These are phyloP conservation scores for Caerostris darwini DNA, from an alignment of 1,140 invertebrate species.

Conservation along the genomic window DNA sequence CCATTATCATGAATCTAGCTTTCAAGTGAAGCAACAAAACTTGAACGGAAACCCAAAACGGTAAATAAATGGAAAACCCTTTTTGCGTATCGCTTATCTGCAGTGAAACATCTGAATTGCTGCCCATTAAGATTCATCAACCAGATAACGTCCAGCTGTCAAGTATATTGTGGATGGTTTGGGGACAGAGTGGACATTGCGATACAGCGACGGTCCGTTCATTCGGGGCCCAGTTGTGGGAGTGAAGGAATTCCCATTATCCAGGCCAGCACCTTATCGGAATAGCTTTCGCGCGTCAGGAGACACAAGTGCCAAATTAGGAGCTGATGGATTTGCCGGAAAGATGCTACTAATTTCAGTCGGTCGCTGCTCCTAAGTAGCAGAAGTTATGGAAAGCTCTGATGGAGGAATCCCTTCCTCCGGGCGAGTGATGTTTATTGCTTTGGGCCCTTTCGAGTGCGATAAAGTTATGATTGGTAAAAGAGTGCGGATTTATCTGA, in stretches of 20 bases:
- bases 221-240: slow-evolving; percentile 34
- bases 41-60: neutral
- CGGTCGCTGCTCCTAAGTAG: slow-evolving; percentile 4
- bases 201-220: slow-evolving; percentile 23
- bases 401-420: neutral
- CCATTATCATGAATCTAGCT: neutral
- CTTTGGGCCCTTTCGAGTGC: neutral
- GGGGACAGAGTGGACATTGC: neutral
- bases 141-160: slow-evolving; percentile 44
- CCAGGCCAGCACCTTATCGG: slow-evolving; percentile 57
- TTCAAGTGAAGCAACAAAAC: neutral
- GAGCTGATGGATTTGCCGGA: slow-evolving; percentile 56
- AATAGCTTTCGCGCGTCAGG: slow-evolving; percentile 57
- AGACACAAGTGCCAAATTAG: slow-evolving; percentile 65
- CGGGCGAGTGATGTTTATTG: neutral
- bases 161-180: slow-evolving; percentile 9
- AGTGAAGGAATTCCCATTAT: slow-evolving; percentile 36
- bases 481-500: neutral
- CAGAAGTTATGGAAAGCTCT: slow-evolving; percentile 27
- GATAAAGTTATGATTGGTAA: neutral
- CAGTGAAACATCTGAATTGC: slow-evolving; percentile 10
- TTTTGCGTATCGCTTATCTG: slow-evolving; percentile 27
- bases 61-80: neutral
- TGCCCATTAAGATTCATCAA: slow-evolving; percentile 60
- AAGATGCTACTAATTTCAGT: slow-evolving; percentile 57